Percentiles rank a stretch among this genome's conserved stretches.
These are phyloP conservation scores for Platycheirus albimanus DNA, from an alignment of 2,888 invertebrate species.

Conservation along the genomic window DNA sequence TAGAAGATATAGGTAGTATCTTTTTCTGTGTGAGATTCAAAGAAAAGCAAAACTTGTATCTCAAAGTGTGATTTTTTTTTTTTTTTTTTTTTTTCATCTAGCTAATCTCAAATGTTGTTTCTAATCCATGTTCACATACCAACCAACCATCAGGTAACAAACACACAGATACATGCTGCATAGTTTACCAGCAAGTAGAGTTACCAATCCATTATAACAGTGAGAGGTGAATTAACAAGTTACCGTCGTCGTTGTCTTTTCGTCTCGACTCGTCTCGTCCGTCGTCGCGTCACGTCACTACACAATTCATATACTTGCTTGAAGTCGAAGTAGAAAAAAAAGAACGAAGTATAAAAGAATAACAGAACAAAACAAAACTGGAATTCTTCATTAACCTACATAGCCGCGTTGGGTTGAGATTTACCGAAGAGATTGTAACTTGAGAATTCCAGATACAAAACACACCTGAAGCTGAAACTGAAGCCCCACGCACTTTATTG, in stretches of 20 bases:
- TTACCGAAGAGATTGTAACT: slow-evolving; percentile 47
- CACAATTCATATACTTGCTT: neutral
- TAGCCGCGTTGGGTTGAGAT: slow-evolving; percentile 46
- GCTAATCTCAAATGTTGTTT: too few species aligned
- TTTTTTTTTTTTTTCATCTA: slow-evolving; percentile 20
- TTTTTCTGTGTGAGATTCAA: slow-evolving; percentile 44
- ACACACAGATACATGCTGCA: slow-evolving; percentile 37
- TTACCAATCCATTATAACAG: slow-evolving; percentile 45
- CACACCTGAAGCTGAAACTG: slow-evolving; percentile 5
- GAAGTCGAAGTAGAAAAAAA: slow-evolving; percentile 12
- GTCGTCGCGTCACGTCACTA: slow-evolving; percentile 19
- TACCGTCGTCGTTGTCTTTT: slow-evolving; percentile 12
- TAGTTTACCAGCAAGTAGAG: slow-evolving; percentile 25
- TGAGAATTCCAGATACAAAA: slow-evolving; percentile 24
- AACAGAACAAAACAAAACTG: slow-evolving; percentile 59
- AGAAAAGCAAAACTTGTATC: slow-evolving; percentile 58
- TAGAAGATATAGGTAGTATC: slow-evolving; percentile 42
- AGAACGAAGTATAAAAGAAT: slow-evolving; percentile 14
- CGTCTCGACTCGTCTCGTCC: too few species aligned
- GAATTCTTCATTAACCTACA: slow-evolving; percentile 73
- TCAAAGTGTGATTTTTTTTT: slow-evolving; percentile 41
- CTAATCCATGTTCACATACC: slow-evolving; percentile 66
- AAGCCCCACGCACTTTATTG: slow-evolving; percentile 40
- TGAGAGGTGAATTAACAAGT: slow-evolving; percentile 50
- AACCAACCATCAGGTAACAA: slow-evolving; percentile 44